phyloP scores from a whole-genome alignment of 1,140 invertebrate genomes.

The Bombus cullumanus region DNA sequence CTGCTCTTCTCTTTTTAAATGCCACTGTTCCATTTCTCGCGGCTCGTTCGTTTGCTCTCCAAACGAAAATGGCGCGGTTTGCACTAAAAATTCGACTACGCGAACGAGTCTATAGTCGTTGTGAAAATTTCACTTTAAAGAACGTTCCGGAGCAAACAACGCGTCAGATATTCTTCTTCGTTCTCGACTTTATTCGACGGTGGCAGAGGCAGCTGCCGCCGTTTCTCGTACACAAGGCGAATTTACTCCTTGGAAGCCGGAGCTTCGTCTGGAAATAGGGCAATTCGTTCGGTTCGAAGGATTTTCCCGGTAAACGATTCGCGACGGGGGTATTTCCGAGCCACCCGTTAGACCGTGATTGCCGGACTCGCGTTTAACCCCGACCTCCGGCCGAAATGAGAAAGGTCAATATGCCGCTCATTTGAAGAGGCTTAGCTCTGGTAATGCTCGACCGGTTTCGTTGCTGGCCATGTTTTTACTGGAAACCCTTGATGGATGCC shows the following conservation, averaged over 20 bases:
- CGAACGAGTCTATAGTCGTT: not conserved
- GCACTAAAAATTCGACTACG: not conserved
- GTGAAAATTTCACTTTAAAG: not conserved
- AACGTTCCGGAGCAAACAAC: not conserved
- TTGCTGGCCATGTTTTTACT: slow-evolving; percentile 8
- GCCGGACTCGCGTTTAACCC: slow-evolving; percentile 7
- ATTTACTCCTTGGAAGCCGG: not conserved
- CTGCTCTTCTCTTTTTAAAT: not conserved
- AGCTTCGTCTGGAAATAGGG: not conserved
- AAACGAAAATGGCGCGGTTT: not conserved
- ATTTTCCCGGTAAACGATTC: not conserved
- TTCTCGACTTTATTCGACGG: not conserved
- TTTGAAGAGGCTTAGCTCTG: slow-evolving; percentile 1
- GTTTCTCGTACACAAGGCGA: not conserved
- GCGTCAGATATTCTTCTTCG: not conserved
- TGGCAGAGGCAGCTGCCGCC: not conserved
- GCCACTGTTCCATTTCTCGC: not conserved
- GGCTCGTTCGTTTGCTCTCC: not conserved
- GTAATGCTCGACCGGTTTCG: not conserved
- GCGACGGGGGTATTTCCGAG: not conserved
- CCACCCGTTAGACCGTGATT: slow-evolving; percentile 12
- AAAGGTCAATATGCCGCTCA: slow-evolving; percentile 28
- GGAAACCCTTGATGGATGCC: not conserved
- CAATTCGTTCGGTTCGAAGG: not conserved
- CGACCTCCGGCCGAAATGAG: not conserved